Base-by-base conservation (phyloP, 2,797 vertebrate genomes). In the Zenarchopterus dispar region DNA sequence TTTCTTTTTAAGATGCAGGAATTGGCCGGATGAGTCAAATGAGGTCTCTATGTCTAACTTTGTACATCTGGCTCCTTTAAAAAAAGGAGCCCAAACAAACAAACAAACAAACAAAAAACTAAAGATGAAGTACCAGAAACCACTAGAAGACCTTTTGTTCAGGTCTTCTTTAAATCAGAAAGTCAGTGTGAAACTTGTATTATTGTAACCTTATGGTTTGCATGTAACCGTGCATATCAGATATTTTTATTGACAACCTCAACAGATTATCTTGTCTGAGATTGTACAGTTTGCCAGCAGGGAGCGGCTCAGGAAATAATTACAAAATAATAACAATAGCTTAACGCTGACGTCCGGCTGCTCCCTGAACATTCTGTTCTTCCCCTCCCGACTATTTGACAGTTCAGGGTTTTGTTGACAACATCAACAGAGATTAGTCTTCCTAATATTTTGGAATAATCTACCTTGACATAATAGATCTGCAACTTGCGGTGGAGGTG, bases 371-470 rank as follows among this genome's bases (percentile, higher is more conserved):
- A 21, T 16, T 18, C 63, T 57, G 44, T 49, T n/a, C 31, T 16
- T 41, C 19, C 42, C 67, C 62, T 44, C 44, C 46, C 49, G 56
- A 44, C 69, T 19, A 49, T 56, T 54, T 68, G 66, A 69, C 75
- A 68, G 79, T 73, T 84, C 67, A 28, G 49, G 64, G 36, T 59
- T 69, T 61, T 90, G 85, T 88, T 87, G 84, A 75, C 75, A 78
- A 15, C 62, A 17, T 81, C 84, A 87, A 90, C 89, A 90, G 43
- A 78, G 84, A 82, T 88, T 78, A 81, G 67, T 58, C 67, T 5
- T 36, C 77, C 50, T 77, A 62, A 81, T 88, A 88, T 86, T 90
- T 78, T 78, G 50, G 33, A 57, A 28, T 64, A 61, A 85, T 73
- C 64, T 65, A 48, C 22, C 77, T 68, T 82, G 75, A 53, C 78